Percentiles rank a stretch among this genome's conserved stretches.
These are phyloP conservation scores for Rhincodon typus DNA, from an alignment of 2,797 vertebrate genomes.

Conservation along the genomic window DNA sequence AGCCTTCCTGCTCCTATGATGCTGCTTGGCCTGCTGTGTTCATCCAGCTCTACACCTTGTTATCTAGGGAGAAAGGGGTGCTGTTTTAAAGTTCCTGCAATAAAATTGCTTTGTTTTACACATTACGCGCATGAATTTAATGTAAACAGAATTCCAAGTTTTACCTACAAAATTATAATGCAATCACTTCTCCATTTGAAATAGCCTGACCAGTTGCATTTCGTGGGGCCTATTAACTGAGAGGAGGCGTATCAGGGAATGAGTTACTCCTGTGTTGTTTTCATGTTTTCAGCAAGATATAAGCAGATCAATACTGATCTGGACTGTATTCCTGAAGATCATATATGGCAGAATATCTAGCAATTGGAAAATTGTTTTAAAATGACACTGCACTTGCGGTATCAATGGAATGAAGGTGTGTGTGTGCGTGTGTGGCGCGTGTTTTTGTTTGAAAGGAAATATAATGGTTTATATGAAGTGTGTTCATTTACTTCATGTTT, in stretches of 20 bases:
- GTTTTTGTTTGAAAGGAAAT: too few relatives aligned
- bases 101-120: not conserved
- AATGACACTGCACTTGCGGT: not conserved
- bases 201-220: not conserved
- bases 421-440: too few relatives aligned
- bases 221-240: not conserved
- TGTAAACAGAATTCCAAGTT: not conserved
- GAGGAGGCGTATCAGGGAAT: not conserved
- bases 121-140: not conserved
- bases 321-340: not conserved
- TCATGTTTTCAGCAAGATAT: not conserved
- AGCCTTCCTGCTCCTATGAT: too few relatives aligned
- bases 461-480: not conserved
- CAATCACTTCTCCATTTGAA: not conserved
- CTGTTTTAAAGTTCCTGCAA: not conserved
- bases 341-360: not conserved
- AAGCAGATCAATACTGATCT: not conserved
- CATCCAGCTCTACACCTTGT: too few relatives aligned
- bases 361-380: not conserved
- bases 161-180: not conserved
- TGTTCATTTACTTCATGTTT: slow-evolving; percentile 45
- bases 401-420: not conserved
- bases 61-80: not conserved
- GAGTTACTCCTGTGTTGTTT: too few relatives aligned
- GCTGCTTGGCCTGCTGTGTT: too few relatives aligned